Percentiles rank a stretch among this genome's conserved stretches.
These are phyloP conservation scores for Aphelocoma californica DNA, from an alignment of 2,797 vertebrate genomes.

Conservation along the genomic window DNA sequence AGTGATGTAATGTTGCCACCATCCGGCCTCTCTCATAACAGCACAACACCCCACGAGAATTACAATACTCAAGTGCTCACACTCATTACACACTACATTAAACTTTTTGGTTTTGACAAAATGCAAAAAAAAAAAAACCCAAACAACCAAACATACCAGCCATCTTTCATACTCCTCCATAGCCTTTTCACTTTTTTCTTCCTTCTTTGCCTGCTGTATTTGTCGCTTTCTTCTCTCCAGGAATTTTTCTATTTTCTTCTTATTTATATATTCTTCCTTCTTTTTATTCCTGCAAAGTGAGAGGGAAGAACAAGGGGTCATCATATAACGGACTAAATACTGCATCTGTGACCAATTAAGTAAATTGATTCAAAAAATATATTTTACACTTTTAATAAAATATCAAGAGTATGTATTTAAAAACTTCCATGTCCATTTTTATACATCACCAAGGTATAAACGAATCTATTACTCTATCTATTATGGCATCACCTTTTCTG, in stretches of 20 bases:
- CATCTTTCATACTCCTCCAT: conserved; percentile 87
- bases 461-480: neutral
- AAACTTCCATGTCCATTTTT: neutral
- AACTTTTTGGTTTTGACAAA: neutral
- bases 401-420: neutral
- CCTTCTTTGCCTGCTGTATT: conserved; percentile 80
- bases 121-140: neutral
- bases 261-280: conserved; percentile 81
- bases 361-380: neutral
- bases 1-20: neutral
- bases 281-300: conserved; percentile 80
- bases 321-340: neutral
- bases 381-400: neutral
- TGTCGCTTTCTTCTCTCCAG: conserved; percentile 76
- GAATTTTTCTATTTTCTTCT: conserved; percentile 75
- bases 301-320: neutral
- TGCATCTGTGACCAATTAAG: neutral
- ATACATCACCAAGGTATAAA: neutral
- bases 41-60: accelerated
- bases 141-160: conserved; percentile 79
- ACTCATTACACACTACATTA: neutral
- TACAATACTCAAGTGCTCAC: neutral
- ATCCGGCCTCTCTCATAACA: neutral
- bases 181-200: conserved; percentile 85
- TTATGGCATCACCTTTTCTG: neutral